Evolutionary conservation across 2,888 invertebrate species (phyloP).

Genomic region (Acleris literana): DNA sequence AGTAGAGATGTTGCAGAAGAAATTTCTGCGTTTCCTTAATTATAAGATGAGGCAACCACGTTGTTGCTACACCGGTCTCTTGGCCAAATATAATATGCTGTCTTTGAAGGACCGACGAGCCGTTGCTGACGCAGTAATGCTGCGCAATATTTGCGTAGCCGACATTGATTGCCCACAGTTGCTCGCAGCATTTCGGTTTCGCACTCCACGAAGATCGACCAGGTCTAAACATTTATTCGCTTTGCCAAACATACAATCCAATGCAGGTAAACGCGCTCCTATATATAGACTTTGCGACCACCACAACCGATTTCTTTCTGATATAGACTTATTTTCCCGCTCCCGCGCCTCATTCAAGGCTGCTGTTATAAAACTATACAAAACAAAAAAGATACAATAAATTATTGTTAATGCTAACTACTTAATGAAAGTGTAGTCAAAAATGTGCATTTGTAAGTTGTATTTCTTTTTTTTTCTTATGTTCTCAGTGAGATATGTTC

Average conservation of each 20-base stretch:
- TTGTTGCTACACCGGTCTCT: neutral
- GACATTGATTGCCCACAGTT: neutral
- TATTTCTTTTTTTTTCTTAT: too few species aligned
- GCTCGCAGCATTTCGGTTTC: neutral
- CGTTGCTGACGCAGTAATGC: neutral
- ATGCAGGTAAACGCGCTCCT: neutral
- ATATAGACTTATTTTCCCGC: neutral
- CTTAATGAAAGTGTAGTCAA: too few species aligned
- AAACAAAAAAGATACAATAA: too few species aligned
- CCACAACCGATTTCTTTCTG: neutral
- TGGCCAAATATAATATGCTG: neutral
- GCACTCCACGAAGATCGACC: neutral
- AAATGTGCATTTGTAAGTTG: too few species aligned
- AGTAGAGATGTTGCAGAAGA: conserved; percentile 1
- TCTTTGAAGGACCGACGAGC: neutral
- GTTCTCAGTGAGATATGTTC: too few species aligned
- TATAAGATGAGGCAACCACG: neutral
- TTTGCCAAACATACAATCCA: neutral
- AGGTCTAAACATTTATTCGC: neutral
- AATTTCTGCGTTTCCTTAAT: neutral
- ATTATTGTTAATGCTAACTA: too few species aligned
- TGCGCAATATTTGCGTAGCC: neutral
- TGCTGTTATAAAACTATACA: neutral
- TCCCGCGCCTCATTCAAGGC: neutral
- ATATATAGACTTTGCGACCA: neutral